Evolutionary conservation across 2,888 invertebrate genomes (phyloP).

Genomic region (Tipula helvola): DNA sequence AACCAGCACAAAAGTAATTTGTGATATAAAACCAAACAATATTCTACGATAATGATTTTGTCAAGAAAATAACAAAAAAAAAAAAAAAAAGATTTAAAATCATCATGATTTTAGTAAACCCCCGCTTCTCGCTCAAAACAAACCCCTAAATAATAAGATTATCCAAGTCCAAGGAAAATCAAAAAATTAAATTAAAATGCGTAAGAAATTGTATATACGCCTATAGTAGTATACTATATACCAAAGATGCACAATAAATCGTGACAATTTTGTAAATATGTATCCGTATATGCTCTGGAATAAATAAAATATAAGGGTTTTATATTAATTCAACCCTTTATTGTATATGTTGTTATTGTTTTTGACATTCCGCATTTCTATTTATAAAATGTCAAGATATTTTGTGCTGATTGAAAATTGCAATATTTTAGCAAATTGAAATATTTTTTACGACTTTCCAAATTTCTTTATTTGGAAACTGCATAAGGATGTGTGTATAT

Average conservation of each 20-base stretch:
- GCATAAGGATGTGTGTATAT: neutral
- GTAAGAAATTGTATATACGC: neutral
- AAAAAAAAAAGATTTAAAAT: too few species aligned
- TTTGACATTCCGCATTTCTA: neutral
- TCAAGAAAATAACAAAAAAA: neutral
- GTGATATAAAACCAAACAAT: neutral
- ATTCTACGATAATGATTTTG: neutral
- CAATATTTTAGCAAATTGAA: neutral
- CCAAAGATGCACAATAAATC: neutral
- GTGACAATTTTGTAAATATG: neutral
- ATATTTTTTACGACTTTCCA: neutral
- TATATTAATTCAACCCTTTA: neutral
- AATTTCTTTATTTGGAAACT: neutral
- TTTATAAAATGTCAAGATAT: neutral
- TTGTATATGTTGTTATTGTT: neutral
- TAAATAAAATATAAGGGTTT: neutral
- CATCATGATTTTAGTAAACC: too few species aligned
- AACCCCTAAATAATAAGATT: neutral
- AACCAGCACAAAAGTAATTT: neutral
- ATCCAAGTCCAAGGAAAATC: neutral
- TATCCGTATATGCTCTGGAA: neutral
- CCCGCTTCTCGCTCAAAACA: neutral
- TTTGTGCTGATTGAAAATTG: neutral
- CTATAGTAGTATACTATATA: too few species aligned
- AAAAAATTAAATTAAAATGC: neutral